Evolutionary conservation across 92 coral and sea anemone species (phyloP), one percentile per base, ranked within the genome.

Genomic region (Palythoa caribaeorum): DNA sequence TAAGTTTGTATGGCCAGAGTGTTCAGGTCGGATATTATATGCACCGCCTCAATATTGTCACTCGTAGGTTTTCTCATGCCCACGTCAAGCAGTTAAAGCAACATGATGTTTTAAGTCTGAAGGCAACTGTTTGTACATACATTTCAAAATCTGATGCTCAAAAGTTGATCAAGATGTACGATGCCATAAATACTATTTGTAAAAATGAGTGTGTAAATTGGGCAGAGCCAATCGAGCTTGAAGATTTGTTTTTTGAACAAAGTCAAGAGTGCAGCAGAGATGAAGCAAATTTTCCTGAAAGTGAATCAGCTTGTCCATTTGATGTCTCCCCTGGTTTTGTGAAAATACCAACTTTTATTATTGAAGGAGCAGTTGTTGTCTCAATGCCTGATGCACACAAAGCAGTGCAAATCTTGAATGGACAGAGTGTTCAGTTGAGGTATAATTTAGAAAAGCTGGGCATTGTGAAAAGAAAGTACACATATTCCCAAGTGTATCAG

Each of bases 361-460:
- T 93, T 1, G 88, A 93, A 14, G 89, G 91, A 28, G 92, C 92
- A 38, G 91, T 94, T 5, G 93, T 94, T 37, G 96, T 94, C 62
- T 91, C 98, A 13, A 91, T 94, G 84, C 98, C 96, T 20, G 98
- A 94, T 47, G 92, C 93, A 38, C 98, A 94, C 88, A 93, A 88
- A 87, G 96, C 91, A 44, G 96, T 94, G 19, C 98, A 94, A 88
- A 85, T 93, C 11, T 74, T 94, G 85, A 94, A 93, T 69, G 98
- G 98, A 1, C 96, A 94, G 66, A 93, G 98, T 80, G 98, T 94
- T 17, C 98, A 93, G 89, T 91, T 94, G 35, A 78, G 92, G 16
- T 94, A 94, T 85, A 91, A 94, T 77, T 84, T 94, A 60, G 96
- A 93, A 28, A 94, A 94, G 72, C 86, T 94, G 53, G 94, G 94